Conservation (phyloP, 2,888 invertebrate species). For the Leuctra nigra region DNA sequence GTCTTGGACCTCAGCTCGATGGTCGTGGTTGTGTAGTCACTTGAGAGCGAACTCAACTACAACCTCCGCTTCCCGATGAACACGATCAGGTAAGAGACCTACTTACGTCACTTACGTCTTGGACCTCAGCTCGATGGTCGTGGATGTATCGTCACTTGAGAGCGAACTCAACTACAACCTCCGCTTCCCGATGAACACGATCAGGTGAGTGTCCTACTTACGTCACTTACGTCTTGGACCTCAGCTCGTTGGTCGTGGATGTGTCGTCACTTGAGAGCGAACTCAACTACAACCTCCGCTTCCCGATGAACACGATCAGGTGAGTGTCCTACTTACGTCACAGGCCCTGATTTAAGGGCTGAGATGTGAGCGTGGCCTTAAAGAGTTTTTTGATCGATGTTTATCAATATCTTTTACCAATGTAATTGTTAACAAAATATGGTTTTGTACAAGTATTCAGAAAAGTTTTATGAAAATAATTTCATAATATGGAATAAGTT, state of each 20-base stretch:
- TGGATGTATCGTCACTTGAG: conserved; percentile 38
- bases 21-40: conserved; percentile 37
- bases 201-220: too few relatives aligned
- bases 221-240: too few relatives aligned
- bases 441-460: too few relatives aligned
- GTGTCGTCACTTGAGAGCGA: conserved; percentile 36
- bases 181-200: conserved; percentile 36
- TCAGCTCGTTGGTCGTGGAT: conserved; percentile 38
- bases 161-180: conserved; percentile 34
- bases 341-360: too few relatives aligned
- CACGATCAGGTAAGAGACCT: conserved; percentile 37
- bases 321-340: too few relatives aligned
- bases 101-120: too few relatives aligned
- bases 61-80: conserved; percentile 37
- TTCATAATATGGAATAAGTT: too few relatives aligned
- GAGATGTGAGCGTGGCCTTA: too few relatives aligned
- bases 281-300: conserved; percentile 36
- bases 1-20: conserved; percentile 38
- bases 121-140: conserved; percentile 37
- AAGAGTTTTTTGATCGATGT: too few relatives aligned
- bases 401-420: too few relatives aligned
- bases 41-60: conserved; percentile 34
- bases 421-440: too few relatives aligned
- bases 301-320: conserved; percentile 37
- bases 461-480: too few relatives aligned